Evolutionary conservation across 2,113 vertebrate genomes (phyloP).

Genomic region (Gambusia affinis): DNA sequence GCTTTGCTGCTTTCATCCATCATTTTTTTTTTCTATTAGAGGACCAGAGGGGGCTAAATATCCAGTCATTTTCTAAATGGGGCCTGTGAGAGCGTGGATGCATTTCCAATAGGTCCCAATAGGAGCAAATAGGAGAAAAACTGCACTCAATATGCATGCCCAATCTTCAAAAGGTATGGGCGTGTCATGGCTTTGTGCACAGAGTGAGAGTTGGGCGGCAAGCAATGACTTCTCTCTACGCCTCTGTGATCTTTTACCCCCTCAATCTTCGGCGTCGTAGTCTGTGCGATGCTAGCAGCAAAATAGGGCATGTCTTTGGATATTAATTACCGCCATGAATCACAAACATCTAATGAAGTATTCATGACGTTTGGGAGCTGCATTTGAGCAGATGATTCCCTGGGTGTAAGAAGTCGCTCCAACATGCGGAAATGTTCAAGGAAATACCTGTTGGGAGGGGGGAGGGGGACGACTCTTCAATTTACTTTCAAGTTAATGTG

Average conservation of each 20-base stretch:
- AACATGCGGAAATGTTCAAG: neutral
- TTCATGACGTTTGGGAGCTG: constrained; percentile 11
- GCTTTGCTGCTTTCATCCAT: constrained; percentile 45
- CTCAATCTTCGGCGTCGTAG: constrained; percentile 1
- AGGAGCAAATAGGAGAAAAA: constrained; percentile 35
- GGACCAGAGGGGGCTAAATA: constrained; percentile 49
- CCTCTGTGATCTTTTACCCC: constrained; percentile 39
- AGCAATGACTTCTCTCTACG: constrained; percentile 43
- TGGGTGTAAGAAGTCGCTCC: neutral
- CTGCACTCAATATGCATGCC: constrained; percentile 40
- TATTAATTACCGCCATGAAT: constrained; percentile 20
- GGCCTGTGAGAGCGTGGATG: constrained; percentile 55
- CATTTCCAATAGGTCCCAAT: constrained; percentile 53
- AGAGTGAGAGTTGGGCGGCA: constrained; percentile 39
- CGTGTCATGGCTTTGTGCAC: constrained; percentile 33
- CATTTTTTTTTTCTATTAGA: constrained; percentile 61
- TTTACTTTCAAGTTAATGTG: constrained; percentile 1
- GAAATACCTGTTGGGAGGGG: constrained; percentile 11
- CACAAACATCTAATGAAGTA: constrained; percentile 31
- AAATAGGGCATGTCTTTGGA: constrained; percentile 29
- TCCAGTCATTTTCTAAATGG: constrained; percentile 59
- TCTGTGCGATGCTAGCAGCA: constrained; percentile 27
- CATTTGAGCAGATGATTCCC: constrained; percentile 13
- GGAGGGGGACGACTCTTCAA: neutral
- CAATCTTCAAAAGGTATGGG: constrained; percentile 43